These are phyloP conservation scores for Ischnura elegans DNA, from an alignment of 2,888 invertebrate species.

Conservation along the genomic window DNA sequence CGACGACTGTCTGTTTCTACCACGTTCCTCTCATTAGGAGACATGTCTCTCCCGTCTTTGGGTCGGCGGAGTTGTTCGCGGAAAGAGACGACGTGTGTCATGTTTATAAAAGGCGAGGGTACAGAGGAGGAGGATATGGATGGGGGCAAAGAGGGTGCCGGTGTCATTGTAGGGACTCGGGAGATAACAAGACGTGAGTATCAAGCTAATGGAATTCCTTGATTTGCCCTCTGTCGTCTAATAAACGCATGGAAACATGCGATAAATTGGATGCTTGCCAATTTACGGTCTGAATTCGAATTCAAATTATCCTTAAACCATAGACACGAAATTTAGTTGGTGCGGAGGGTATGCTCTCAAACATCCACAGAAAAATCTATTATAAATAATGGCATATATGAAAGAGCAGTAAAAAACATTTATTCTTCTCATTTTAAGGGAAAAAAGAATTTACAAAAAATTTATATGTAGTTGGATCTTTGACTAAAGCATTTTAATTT, in stretches of 20 bases:
- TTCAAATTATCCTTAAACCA: no score
- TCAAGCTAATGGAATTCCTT: not conserved
- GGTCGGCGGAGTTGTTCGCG: conserved; percentile 40
- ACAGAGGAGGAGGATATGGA: not conserved
- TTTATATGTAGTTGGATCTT: no score
- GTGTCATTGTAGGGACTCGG: not conserved
- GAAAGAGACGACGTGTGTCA: conserved; percentile 33
- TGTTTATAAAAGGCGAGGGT: not conserved
- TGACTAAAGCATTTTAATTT: no score
- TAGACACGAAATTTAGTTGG: no score
- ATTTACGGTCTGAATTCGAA: not conserved
- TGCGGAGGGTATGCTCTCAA: no score
- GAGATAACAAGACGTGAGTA: conserved; percentile 6
- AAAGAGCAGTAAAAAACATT: no score
- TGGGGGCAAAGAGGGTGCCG: not conserved
- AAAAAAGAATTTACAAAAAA: no score
- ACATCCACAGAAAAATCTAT: no score
- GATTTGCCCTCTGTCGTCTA: not conserved
- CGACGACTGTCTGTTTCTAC: conserved; percentile 60
- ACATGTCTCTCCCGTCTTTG: conserved; percentile 42
- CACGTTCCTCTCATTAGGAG: conserved; percentile 61
- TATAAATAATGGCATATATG: no score
- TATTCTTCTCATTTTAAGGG: no score
- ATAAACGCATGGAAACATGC: not conserved
- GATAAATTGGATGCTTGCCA: not conserved